These are phyloP conservation scores for Coptotermes formosanus DNA, from an alignment of 1,140 invertebrate genomes.

Conservation along the genomic window DNA sequence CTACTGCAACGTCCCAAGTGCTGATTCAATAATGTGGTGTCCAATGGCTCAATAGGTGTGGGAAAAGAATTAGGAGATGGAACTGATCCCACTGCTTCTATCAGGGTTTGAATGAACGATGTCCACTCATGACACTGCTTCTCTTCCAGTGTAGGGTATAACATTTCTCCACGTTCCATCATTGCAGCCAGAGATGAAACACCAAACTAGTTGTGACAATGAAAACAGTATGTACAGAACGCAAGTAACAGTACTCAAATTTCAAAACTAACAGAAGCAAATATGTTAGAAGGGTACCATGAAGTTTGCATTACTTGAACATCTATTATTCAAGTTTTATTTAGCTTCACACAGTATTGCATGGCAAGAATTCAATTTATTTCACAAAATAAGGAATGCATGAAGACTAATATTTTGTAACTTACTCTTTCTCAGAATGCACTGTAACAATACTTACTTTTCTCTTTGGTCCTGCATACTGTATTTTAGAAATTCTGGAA, in stretches of 20 bases:
- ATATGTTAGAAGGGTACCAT: not conserved
- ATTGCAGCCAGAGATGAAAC: conserved; percentile 25
- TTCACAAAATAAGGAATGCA: not conserved
- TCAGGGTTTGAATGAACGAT: not conserved
- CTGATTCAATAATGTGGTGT: not conserved
- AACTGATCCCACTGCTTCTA: conserved; percentile 14
- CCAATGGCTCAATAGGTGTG: not conserved
- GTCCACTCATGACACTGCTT: conserved; percentile 20
- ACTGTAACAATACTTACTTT: not conserved
- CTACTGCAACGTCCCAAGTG: not conserved
- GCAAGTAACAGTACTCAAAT: not conserved
- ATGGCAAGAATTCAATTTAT: not conserved
- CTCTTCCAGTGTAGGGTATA: conserved; percentile 10
- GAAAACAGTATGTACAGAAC: not conserved
- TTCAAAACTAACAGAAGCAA: not conserved
- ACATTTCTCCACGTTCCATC: conserved; percentile 13
- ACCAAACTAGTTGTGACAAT: conserved; percentile 10
- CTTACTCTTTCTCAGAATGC: not conserved
- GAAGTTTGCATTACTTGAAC: not conserved
- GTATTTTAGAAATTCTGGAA: too few species aligned
- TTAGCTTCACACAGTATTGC: not conserved
- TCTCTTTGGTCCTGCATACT: not conserved
- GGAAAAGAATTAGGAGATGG: not conserved
- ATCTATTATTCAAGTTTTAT: not conserved
- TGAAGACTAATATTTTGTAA: not conserved